Base-by-base conservation (phyloP, 2,888 invertebrate genomes). In the Clostera curtula region DNA sequence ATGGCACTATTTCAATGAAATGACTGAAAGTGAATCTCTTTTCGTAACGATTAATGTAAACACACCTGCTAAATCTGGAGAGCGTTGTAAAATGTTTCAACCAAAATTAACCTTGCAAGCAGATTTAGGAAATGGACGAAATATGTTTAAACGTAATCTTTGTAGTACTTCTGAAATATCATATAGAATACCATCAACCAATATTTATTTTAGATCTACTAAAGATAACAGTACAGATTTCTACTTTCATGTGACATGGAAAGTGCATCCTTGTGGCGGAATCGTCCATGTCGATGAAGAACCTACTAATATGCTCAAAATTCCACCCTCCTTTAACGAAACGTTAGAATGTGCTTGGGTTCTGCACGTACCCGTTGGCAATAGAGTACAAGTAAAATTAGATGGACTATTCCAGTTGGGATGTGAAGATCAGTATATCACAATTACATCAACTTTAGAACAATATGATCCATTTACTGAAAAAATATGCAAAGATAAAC, bases 311-410 rank as follows among this genome's bases (percentile, higher is more conserved):
- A 44, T 75, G 24, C 34, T 79, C 24, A 44, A 69, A 22, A 28
- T 89, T 29, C 85, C 86, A 1, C 48, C 51, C 23, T 76, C 79
- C 45, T 43, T 69, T 23, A 54, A 63, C 2, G 69, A 72, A n/a
- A 65, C 80, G 0, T 50, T 90, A 11, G 88, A 91, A 50, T 97
- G 97, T 67, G 86, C 86, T 0, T 96, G 95, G 95, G 55, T 80
- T 7, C 51, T 93, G 1, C 60, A 73, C 7, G 73, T 69, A 25
- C 69, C 77, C 2, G 53, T 58, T 9, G 74, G 69, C 17, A 64
- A 56, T 28, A 71, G 69, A 43, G 43, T 83, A 19, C 61, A 77
- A 48, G 59, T 85, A 29, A 64, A 56, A 39, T 40, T 75, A 28
- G 58, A 64, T 31, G 75, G 75, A n/a, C 27, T 41, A 6, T 77